Base-by-base conservation (phyloP, 1,140 invertebrate species). In the Drosophila gunungcola region DNA sequence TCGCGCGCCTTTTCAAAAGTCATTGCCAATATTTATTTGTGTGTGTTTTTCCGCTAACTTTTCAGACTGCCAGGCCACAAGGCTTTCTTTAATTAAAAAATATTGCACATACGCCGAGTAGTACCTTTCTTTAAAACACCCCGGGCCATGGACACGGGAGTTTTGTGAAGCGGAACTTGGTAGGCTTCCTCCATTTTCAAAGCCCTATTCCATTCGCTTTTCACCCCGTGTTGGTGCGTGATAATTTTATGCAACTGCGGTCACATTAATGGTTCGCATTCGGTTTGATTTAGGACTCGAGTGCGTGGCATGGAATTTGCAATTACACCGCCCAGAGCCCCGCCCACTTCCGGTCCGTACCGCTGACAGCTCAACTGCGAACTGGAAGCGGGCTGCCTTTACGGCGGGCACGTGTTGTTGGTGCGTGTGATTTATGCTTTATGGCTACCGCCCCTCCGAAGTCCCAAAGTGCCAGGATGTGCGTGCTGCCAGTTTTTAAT, bases 401-500 rank as follows among this genome's bases (percentile, higher is more conserved):
- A 83, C 75, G 70, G 73, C 55, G 36, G 51, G 84, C 75, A 86
- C 84, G 83, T 79, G 80, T 73, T 63, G 70, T 58, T 61, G 49
- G 36, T 77, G 72, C 83, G 43, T 62, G 77, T 89, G 84, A 89
- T 88, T 89, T 89, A 89, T 88, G 73, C 80, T 55, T 52, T 52
- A 41, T 48, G 54, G 39, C 34, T 57, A 45, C 34, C 38, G 27
- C 34, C 41, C 52, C 16, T 21, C 16, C 16, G 16, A 21, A 21
- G 16, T 21, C 41, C 41, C 42, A 7, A 72, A 79, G 61, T 53
- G 61, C 12, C 63, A 51, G 62, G 60, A 68, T 61, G 69, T 81
- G 75, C 83, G 83, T 82, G 82, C 79, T 49, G 58, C 74, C 75
- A 86, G 85, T 86, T 89, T 88, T 88, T 88, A 88, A 88, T 88